Base-by-base conservation (phyloP, 2,113 vertebrate genomes). In the Turnix velox region DNA sequence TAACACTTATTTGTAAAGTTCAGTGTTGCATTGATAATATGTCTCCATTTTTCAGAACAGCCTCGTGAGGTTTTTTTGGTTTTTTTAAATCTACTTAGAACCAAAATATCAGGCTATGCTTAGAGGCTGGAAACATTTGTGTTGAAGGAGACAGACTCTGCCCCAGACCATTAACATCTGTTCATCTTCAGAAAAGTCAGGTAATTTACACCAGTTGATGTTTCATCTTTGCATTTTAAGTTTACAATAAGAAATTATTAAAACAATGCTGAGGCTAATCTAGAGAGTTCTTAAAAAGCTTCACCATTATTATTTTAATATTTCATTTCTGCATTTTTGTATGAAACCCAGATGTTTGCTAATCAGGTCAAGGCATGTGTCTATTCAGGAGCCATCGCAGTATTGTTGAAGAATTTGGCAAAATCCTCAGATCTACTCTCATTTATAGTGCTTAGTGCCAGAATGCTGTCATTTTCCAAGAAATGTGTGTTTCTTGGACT, bases 381-480 rank as follows among this genome's bases (percentile, higher is more conserved):
- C 82, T 92, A 8, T 77, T 90, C 57, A 1, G 91, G 71, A 95
- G 81, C 74, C 87, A 94, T 88, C 87, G 76, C 68, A 52, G 75
- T 81, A 84, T 75, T 77, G n/a, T 48, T 33, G 45, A 96, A 66
- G 58, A 87, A 55, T 90, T 76, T 84, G 89, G 84, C 87, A 85
- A 57, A 92, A 93, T 74, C 73, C 72, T 84, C 51, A 84, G 57
- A 67, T 87, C 46, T 10, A 59, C 85, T 96, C 66, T 95, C 83
- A 25, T 92, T 92, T 90, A 65, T 71, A 85, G 80, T 28, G 18
- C 63, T 92, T 87, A 68, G 5, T 90, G 95, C 95, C 97, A 97
- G 81, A 96, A 88, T 37, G n/a, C 78, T 95, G 92, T 96, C 94
- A 87, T 97, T 92, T 97, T 96, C 97, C 96, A 96, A 97, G 95